Percentiles rank a stretch among this genome's conserved stretches.
phyloP scores from a whole-genome alignment of 37 sponge, comb jelly and placozoan species.

The Bolinopsis microptera region DNA sequence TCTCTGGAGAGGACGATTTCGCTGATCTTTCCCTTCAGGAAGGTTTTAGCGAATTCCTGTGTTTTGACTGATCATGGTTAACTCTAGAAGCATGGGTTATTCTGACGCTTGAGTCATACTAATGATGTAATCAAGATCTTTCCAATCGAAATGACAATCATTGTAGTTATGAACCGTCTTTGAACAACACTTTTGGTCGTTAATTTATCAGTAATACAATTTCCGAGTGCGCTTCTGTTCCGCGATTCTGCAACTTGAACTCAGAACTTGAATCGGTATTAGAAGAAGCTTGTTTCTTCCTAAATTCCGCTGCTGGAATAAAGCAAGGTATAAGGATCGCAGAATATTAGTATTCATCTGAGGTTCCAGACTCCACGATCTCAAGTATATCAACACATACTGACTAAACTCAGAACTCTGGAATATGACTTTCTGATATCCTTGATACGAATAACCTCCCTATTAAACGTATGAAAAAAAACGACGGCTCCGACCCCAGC shows the following conservation, averaged over 20 bases:
- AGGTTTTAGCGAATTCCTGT: not conserved
- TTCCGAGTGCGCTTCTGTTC: not conserved
- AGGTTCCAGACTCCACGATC: not conserved
- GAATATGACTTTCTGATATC: constrained; percentile 32
- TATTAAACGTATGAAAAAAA: constrained; percentile 44
- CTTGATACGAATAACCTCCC: constrained; percentile 15
- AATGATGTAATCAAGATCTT: not conserved
- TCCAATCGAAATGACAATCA: not conserved
- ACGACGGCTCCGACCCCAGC: constrained; percentile 9
- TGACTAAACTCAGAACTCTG: not conserved
- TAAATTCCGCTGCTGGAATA: constrained; percentile 17
- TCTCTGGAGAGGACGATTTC: not conserved
- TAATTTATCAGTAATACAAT: not conserved
- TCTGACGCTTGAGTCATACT: too few species aligned
- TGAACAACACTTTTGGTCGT: not conserved
- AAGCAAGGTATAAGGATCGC: constrained; percentile 28
- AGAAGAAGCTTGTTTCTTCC: not conserved
- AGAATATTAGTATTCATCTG: too few species aligned
- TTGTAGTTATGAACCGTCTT: not conserved
- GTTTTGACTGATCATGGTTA: not conserved
- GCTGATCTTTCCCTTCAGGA: not conserved
- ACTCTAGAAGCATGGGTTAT: not conserved
- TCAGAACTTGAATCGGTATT: not conserved
- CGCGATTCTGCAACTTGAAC: not conserved
- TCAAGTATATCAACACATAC: not conserved